Evolutionary conservation across 2,113 vertebrate species (phyloP).

Genomic region (Shinisaurus crocodilurus): DNA sequence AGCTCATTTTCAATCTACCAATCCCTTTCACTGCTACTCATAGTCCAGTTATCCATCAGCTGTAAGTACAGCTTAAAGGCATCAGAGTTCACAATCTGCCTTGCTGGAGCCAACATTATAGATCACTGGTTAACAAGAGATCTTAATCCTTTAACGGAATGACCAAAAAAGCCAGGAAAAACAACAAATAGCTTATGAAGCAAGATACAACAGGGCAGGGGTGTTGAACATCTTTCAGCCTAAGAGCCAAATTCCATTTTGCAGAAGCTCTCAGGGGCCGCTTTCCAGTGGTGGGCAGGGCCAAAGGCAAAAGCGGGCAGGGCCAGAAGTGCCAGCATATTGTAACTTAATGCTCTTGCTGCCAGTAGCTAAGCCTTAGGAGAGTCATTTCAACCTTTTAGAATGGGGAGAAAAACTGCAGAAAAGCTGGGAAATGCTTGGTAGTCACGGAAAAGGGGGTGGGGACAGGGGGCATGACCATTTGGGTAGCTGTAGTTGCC

Average conservation of each 20-base stretch:
- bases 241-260: too few relatives aligned
- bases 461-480: too few relatives aligned
- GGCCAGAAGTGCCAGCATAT: too few relatives aligned
- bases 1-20: neutral
- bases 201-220: neutral
- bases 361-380: too few relatives aligned
- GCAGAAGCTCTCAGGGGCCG: too few relatives aligned
- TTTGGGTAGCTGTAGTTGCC: neutral
- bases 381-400: too few relatives aligned
- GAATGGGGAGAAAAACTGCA: too few relatives aligned
- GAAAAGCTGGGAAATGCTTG: too few relatives aligned
- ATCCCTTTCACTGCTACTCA: neutral
- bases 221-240: neutral
- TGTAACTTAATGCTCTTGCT: too few relatives aligned
- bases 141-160: neutral
- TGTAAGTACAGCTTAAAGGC: neutral
- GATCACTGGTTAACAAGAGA: constrained; percentile 8
- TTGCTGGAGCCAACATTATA: neutral
- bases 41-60: neutral
- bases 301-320: too few relatives aligned
- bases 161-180: neutral
- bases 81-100: neutral
- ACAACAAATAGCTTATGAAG: neutral
- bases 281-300: too few relatives aligned
- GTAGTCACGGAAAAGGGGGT: too few relatives aligned